phyloP scores from a whole-genome alignment of 2,797 vertebrate genomes.

The Thripadectes ignobilis region DNA sequence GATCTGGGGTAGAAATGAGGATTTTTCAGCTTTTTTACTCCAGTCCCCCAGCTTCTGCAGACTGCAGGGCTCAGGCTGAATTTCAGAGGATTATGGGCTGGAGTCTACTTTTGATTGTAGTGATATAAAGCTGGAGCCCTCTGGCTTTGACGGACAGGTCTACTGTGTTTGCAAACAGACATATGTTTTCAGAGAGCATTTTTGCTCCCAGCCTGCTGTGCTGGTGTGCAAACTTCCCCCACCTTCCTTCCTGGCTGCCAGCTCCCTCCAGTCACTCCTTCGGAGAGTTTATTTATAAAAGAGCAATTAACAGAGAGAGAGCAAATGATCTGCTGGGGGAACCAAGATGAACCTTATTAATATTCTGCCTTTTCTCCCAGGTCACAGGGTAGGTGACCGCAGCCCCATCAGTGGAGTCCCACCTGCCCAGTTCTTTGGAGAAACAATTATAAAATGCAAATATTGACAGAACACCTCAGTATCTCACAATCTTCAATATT shows the following conservation, averaged over 20 bases:
- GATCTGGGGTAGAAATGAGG: neutral
- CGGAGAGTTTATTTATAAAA: constrained; percentile 35
- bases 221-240: neutral
- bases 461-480: constrained; percentile 29
- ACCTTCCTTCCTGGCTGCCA: neutral
- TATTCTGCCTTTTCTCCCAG: constrained; percentile 15
- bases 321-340: neutral
- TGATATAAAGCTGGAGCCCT: neutral
- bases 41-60: neutral
- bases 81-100: neutral
- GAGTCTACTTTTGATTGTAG: constrained; percentile 5
- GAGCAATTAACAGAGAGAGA: neutral
- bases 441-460: constrained; percentile 71
- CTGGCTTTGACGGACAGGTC: constrained; percentile 12
- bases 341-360: constrained; percentile 3
- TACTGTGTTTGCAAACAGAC: constrained; percentile 19
- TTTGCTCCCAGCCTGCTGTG: neutral
- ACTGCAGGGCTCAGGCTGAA: neutral
- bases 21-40: neutral
- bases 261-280: neutral
- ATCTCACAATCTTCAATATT: constrained; percentile 29
- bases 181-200: neutral
- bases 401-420: neutral
- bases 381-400: constrained; percentile 1
- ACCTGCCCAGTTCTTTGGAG: constrained; percentile 8